A percentile compares a stretch with the other conserved stretches of the same genome.
Evolutionary conservation across 2,888 invertebrate genomes (phyloP).

Genomic region (Campoplex nolae): DNA sequence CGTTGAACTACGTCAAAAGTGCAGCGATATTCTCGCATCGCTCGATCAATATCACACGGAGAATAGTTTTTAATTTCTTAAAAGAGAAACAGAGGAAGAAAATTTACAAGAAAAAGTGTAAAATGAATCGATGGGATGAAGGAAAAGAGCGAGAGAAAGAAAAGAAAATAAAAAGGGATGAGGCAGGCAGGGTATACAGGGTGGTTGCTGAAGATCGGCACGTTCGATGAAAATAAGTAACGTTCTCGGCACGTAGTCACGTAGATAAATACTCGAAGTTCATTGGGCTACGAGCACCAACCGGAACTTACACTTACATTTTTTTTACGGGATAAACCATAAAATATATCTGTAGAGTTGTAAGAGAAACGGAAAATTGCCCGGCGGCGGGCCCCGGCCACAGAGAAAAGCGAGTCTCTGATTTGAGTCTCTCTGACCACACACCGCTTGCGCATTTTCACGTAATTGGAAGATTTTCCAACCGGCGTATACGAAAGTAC

Average conservation of each 20-base stretch:
- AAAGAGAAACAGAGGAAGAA: not conserved
- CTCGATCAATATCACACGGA: slow-evolving; percentile 16
- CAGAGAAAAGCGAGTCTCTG: slow-evolving; percentile 41
- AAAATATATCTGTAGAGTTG: slow-evolving; percentile 6
- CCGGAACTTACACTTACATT: slow-evolving; percentile 59
- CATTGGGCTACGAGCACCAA: slow-evolving; percentile 30
- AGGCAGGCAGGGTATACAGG: slow-evolving; percentile 52
- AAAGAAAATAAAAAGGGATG: not conserved
- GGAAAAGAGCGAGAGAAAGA: slow-evolving; percentile 7
- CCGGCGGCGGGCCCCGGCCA: slow-evolving; percentile 13
- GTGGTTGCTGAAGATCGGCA: slow-evolving; percentile 71
- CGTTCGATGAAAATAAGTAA: slow-evolving; percentile 73
- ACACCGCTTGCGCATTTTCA: slow-evolving; percentile 55
- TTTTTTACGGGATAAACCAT: slow-evolving; percentile 42
- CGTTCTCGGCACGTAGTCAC: slow-evolving; percentile 73
- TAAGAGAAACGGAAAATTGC: slow-evolving; percentile 51
- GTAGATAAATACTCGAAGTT: slow-evolving; percentile 71
- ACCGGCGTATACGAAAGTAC: slow-evolving; percentile 33
- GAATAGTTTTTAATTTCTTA: slow-evolving; percentile 10
- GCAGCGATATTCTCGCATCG: not conserved
- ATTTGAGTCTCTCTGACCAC: slow-evolving; percentile 32
- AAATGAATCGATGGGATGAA: slow-evolving; percentile 35
- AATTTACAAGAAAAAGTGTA: slow-evolving; percentile 5
- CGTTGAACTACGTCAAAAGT: slow-evolving; percentile 4
- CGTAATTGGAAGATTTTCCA: slow-evolving; percentile 67